Conservation (phyloP, 2,113 vertebrate genomes). For the Pseudolaguvia tuberculata region DNA sequence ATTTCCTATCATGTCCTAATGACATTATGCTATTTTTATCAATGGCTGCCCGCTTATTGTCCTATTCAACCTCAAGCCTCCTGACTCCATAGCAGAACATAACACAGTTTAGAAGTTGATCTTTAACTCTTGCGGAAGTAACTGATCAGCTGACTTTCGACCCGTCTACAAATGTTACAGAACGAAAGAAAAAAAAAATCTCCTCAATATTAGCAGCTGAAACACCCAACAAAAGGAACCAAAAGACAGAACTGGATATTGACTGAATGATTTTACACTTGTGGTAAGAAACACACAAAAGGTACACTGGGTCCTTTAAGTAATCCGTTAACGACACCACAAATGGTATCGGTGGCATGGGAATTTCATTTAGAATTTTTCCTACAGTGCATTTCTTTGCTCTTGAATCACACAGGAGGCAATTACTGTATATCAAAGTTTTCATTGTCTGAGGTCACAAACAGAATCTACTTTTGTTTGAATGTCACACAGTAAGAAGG, state of each 20-base stretch:
- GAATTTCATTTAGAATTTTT: not conserved
- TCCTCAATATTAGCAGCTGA: constrained; percentile 8
- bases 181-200: not conserved
- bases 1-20: constrained; percentile 52
- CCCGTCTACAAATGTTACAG: constrained; percentile 5
- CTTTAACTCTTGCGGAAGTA: constrained; percentile 37
- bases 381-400: not conserved
- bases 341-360: not conserved
- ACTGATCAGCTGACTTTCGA: constrained; percentile 39
- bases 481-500: constrained; percentile 12
- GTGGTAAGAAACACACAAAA: no score
- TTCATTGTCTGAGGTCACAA: not conserved
- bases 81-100: constrained; percentile 36
- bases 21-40: constrained; percentile 51
- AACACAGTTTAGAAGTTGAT: constrained; percentile 19
- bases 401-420: constrained; percentile 11
- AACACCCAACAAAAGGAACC: no score
- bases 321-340: no score
- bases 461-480: not conserved
- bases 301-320: no score
- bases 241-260: no score
- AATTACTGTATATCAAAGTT: not conserved
- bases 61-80: constrained; percentile 41
- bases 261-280: not conserved
- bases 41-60: constrained; percentile 42